These are phyloP conservation scores for Hyles lineata DNA, from an alignment of 2,888 invertebrate genomes.

Conservation along the genomic window DNA sequence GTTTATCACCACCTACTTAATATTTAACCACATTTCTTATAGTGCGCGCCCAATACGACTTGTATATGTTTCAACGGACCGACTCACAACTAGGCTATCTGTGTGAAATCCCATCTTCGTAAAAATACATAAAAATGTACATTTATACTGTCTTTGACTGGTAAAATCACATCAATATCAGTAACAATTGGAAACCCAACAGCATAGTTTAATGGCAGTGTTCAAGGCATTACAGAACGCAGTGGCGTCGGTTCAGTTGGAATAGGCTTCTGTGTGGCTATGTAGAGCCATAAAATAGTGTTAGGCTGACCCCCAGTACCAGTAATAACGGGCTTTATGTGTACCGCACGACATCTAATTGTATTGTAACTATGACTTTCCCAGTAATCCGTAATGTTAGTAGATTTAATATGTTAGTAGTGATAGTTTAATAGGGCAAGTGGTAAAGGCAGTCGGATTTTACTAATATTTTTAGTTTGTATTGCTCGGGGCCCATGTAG, in stretches of 20 bases:
- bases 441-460: background rate
- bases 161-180: too few relatives aligned
- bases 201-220: too few relatives aligned
- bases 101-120: background rate
- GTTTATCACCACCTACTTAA: background rate
- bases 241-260: too few relatives aligned
- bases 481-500: background rate
- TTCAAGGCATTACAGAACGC: too few relatives aligned
- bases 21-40: background rate
- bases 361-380: conserved; percentile 1
- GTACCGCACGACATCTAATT: conserved; percentile 1
- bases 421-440: background rate
- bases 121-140: background rate
- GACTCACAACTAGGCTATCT: background rate
- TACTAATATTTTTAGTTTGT: conserved; percentile 13
- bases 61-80: background rate
- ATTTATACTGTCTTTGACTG: too few relatives aligned
- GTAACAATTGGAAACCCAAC: too few relatives aligned
- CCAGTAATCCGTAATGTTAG: conserved; percentile 14
- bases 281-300: background rate
- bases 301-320: background rate
- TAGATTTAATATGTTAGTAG: background rate
- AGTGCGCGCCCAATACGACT: background rate
- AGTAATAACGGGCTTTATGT: conserved; percentile 5
- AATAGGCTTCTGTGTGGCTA: too few relatives aligned